Evolutionary conservation across 2,113 vertebrate species (phyloP).

Genomic region (Eonycteris spelaea): DNA sequence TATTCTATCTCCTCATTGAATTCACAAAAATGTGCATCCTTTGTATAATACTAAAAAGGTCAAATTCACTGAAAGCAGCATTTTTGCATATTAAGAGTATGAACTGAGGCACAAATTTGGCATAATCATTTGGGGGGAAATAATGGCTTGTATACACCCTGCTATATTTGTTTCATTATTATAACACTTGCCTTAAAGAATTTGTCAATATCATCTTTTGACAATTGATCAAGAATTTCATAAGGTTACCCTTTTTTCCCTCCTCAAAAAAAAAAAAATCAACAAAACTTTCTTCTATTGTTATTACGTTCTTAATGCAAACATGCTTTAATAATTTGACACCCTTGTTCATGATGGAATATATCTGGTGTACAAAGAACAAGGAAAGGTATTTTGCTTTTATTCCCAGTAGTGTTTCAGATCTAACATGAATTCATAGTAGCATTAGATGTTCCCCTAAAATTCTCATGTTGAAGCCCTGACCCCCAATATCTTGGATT

Average conservation of each 20-base stretch:
- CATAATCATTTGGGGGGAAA: background rate
- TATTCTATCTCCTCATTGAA: background rate
- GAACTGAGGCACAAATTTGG: background rate
- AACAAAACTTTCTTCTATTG: background rate
- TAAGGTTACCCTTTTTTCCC: background rate
- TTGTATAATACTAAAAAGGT: background rate
- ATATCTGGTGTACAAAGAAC: background rate
- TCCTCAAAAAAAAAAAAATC: constrained; percentile 19
- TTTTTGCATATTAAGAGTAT: constrained; percentile 21
- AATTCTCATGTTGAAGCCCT: constrained; percentile 7
- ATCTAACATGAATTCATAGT: background rate
- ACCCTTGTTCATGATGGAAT: background rate
- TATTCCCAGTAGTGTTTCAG: background rate
- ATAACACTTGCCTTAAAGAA: background rate
- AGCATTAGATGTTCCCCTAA: background rate
- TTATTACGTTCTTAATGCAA: background rate
- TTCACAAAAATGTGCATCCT: background rate
- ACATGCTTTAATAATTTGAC: background rate
- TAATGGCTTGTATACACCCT: background rate
- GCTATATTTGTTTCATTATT: background rate
- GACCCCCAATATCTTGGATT: background rate
- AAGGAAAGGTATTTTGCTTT: background rate
- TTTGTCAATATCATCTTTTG: background rate
- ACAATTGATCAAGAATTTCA: background rate
- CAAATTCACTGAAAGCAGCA: background rate